These are phyloP conservation scores for Leptinotarsa texana DNA, from an alignment of 1,140 invertebrate genomes.

Conservation along the genomic window DNA sequence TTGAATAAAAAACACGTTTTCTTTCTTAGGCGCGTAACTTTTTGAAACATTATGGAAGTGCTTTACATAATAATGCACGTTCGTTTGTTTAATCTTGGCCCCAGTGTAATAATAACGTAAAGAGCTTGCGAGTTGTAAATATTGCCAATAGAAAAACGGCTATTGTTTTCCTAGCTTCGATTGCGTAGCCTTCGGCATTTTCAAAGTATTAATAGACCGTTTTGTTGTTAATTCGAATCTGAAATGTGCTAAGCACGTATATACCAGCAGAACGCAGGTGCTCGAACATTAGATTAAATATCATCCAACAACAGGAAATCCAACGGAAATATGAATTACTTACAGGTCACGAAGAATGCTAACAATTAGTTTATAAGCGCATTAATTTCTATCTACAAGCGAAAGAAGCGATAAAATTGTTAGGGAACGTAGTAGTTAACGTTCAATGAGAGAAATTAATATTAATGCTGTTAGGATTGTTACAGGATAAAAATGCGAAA, in stretches of 20 bases:
- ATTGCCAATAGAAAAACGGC: neutral
- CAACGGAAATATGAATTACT: conserved; percentile 4
- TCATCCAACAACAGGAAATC: neutral
- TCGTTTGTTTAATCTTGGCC: neutral
- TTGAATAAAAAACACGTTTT: too few species aligned
- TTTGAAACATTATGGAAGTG: neutral
- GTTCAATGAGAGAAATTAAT: too few species aligned
- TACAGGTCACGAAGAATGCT: neutral
- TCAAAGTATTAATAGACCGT: neutral
- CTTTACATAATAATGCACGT: neutral
- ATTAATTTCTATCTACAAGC: neutral
- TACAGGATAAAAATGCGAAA: too few species aligned
- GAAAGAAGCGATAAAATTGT: too few species aligned
- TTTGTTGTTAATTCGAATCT: neutral
- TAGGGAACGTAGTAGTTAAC: too few species aligned
- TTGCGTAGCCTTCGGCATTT: neutral
- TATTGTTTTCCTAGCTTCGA: neutral
- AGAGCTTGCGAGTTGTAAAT: neutral
- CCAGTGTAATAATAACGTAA: neutral
- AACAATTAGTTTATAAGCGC: neutral
- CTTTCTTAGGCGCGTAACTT: neutral
- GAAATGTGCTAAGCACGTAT: neutral
- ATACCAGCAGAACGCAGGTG: neutral
- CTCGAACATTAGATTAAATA: neutral
- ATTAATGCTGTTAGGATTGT: too few species aligned